Base-by-base conservation (phyloP, 2,113 vertebrate species). In the Tamias sibiricus region DNA sequence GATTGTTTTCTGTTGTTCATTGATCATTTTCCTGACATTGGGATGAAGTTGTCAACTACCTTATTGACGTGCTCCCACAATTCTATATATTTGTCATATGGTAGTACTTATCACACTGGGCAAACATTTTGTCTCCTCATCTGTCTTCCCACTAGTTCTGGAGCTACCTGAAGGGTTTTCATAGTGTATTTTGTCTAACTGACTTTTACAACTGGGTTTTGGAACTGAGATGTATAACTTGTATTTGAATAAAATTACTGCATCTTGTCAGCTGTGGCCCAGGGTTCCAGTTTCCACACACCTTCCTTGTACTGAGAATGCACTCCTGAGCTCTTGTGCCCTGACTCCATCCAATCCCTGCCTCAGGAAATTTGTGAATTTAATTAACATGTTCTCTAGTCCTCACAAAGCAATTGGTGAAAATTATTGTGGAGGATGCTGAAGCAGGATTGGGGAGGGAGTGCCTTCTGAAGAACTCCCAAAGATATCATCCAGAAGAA, bases 341-440 rank as follows among this genome's bases (percentile, higher is more conserved):
- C 13, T 88, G 26, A 76, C 12, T 3, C 19, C 1, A 94, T 4
- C 6, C 9, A 72, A 89, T 92, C 4, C 37, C 19, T 89, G n/a
- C 2, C 19, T 92, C 22, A 80, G 92, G n/a, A 12, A 37, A 69
- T 88, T 75, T 92, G 11, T 75, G 49, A 80, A 2, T 74, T 95
- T 75, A 17, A 37, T 84, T 81, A 12, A 11, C 24, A 85, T 68
- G 6, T 52, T 94, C 47, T 80, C 17, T 40, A 74, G 28, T 84
- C 13, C 24, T 47, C 47, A 94, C 32, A 94, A 91, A 1, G 8
- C 47, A 69, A 59, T 12, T 92, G 24, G 35, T 40, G 59, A 83
- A 84, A 88, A 87, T 91, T 92, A 89, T 17, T 92, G 12, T 30
- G 20, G 57, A 93, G 40, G 42, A 88, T 35, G 17, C 28, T 87